Conservation (phyloP, 1,140 invertebrate genomes). For the Drosophila prosaltans region DNA sequence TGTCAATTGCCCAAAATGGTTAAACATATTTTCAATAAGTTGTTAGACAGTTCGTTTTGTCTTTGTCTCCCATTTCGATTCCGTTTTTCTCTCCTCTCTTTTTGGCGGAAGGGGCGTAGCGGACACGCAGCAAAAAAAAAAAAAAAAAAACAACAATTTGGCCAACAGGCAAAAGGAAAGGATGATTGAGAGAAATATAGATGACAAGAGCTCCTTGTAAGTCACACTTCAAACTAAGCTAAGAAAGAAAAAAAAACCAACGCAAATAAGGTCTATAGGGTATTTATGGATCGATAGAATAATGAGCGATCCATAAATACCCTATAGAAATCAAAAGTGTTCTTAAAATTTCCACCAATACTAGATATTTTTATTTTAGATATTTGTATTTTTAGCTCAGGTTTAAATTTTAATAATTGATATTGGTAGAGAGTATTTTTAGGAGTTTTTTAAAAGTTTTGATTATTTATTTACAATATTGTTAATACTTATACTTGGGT, state of each 20-base stretch:
- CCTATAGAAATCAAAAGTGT: too few species aligned
- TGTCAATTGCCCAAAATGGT: constrained; percentile 76
- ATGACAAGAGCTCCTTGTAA: constrained; percentile 4
- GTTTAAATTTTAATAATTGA: too few species aligned
- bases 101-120: not conserved
- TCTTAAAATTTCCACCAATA: too few species aligned
- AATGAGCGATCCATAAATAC: too few species aligned
- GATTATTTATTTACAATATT: too few species aligned
- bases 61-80: constrained; percentile 13
- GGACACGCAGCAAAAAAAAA: constrained; percentile 9
- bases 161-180: constrained; percentile 45
- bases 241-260: not conserved
- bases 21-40: constrained; percentile 79
- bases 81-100: constrained; percentile 6
- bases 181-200: constrained; percentile 17
- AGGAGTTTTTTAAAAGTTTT: too few species aligned
- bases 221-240: constrained; percentile 6
- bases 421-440: too few species aligned
- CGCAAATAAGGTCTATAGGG: too few species aligned
- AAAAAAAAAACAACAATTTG: not conserved
- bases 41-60: constrained; percentile 74
- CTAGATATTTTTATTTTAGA: too few species aligned
- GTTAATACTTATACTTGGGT: too few species aligned
- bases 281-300: too few species aligned
- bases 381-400: too few species aligned